phyloP scores from a whole-genome alignment of 2,113 vertebrate genomes.

The Seriola rivoliana region DNA sequence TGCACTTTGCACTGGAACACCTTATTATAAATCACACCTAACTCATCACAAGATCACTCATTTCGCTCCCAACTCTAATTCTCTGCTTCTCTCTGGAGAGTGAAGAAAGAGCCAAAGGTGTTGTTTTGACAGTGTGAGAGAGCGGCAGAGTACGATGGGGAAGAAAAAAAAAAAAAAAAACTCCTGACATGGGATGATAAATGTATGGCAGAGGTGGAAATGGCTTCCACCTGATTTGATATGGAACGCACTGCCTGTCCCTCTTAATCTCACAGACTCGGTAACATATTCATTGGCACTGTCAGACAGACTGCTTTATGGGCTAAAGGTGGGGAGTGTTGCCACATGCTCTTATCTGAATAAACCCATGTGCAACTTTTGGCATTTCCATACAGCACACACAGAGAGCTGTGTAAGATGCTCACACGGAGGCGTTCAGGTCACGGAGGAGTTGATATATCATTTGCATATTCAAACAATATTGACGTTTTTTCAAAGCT shows the following conservation, averaged over 20 bases:
- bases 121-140: slow-evolving; percentile 74
- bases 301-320: slow-evolving; percentile 63
- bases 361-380: slow-evolving; percentile 59
- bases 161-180: not conserved
- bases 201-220: slow-evolving; percentile 79
- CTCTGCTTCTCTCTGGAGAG: slow-evolving; percentile 42
- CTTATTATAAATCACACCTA: slow-evolving; percentile 67
- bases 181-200: slow-evolving; percentile 76
- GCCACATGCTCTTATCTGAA: slow-evolving; percentile 58
- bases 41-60: slow-evolving; percentile 56
- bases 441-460: not conserved
- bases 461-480: slow-evolving; percentile 24
- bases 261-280: slow-evolving; percentile 74
- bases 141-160: slow-evolving; percentile 16
- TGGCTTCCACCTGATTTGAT: slow-evolving; percentile 80
- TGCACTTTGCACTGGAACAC: slow-evolving; percentile 49
- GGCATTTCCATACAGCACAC: slow-evolving; percentile 42
- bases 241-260: slow-evolving; percentile 73
- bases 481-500: not conserved
- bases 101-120: slow-evolving; percentile 65
- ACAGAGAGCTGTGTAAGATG: not conserved
- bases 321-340: slow-evolving; percentile 54
- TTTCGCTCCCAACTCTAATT: slow-evolving; percentile 56
- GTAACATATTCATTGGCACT: slow-evolving; percentile 77
- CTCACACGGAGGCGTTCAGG: not conserved